Percentiles rank a stretch among this genome's conserved stretches.
phyloP scores from a whole-genome alignment of 2,797 vertebrate species.

The Myotis findleyi region DNA sequence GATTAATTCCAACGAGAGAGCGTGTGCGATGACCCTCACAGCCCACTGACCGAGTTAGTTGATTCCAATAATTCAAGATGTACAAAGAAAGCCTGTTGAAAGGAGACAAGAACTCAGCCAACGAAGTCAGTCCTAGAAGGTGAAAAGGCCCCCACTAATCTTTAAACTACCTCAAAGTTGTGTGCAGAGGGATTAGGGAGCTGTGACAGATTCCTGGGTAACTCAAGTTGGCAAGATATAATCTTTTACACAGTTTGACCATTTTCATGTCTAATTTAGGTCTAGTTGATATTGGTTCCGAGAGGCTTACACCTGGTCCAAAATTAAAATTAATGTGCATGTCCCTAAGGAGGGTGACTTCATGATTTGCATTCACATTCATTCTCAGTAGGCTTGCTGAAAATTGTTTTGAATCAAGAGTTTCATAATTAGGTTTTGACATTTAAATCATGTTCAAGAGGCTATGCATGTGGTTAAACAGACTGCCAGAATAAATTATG shows the following conservation, averaged over 20 bases:
- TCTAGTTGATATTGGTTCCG: conserved; percentile 52
- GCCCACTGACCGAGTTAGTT: not conserved
- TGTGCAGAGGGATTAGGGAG: conserved; percentile 25
- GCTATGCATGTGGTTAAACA: conserved; percentile 77
- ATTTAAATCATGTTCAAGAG: conserved; percentile 78
- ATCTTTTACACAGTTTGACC: conserved; percentile 43
- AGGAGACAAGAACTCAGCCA: conserved; percentile 36
- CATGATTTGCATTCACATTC: conserved; percentile 68
- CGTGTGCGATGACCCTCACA: conserved; percentile 47
- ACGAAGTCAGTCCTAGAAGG: conserved; percentile 41
- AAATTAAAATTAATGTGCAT: conserved; percentile 65
- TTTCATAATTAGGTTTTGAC: conserved; percentile 78
- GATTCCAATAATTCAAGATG: conserved; percentile 44
- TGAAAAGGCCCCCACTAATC: not conserved
- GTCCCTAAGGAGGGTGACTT: conserved; percentile 70
- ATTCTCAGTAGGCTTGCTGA: conserved; percentile 70
- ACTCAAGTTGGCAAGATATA: conserved; percentile 19
- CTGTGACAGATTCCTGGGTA: not conserved
- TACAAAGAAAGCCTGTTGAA: conserved; percentile 44
- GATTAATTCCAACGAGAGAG: conserved; percentile 65
- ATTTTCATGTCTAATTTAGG: conserved; percentile 57
- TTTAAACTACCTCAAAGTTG: conserved; percentile 15
- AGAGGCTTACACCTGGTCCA: conserved; percentile 59
- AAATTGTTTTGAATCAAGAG: conserved; percentile 77
- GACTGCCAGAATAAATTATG: conserved; percentile 77